These are phyloP conservation scores for Empis livida DNA, from an alignment of 2,888 invertebrate genomes.

Conservation along the genomic window DNA sequence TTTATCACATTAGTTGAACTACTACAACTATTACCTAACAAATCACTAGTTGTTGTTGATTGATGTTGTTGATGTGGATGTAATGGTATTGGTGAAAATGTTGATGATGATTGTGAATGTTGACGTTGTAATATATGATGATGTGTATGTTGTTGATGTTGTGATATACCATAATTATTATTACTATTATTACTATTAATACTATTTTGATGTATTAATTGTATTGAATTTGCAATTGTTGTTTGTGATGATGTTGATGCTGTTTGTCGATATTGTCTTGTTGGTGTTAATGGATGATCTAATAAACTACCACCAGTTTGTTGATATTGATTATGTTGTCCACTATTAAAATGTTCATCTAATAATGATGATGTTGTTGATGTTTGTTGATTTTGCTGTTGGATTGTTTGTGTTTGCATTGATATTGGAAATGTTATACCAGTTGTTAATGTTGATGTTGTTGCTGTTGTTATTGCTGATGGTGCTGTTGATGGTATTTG, in stretches of 20 bases:
- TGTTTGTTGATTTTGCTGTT: constrained; percentile 30
- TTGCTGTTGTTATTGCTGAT: constrained; percentile 2
- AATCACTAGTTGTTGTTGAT: constrained; percentile 33
- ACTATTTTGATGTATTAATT: constrained; percentile 24
- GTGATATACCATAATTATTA: constrained; percentile 11
- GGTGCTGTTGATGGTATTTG: constrained; percentile 3
- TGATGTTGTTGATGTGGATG: constrained; percentile 34
- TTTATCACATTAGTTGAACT: constrained; percentile 31
- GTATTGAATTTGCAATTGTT: constrained; percentile 10
- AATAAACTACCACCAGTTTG: constrained; percentile 34
- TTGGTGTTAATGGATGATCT: constrained; percentile 34
- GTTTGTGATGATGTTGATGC: constrained; percentile 34
- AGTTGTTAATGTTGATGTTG: neutral
- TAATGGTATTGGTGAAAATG: constrained; percentile 32
- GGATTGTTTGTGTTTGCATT: constrained; percentile 17
- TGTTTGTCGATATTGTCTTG: constrained; percentile 25
- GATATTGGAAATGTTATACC: constrained; percentile 16
- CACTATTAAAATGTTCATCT: constrained; percentile 20
- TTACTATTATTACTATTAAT: constrained; percentile 18
- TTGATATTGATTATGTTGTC: constrained; percentile 32
- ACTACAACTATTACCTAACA: constrained; percentile 21
- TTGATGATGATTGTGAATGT: constrained; percentile 32
- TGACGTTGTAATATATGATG: constrained; percentile 25
- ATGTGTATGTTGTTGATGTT: constrained; percentile 18
- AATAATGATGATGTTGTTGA: constrained; percentile 33